Evolutionary conservation across 2,797 vertebrate species (phyloP).

Genomic region (Siniperca obscura): DNA sequence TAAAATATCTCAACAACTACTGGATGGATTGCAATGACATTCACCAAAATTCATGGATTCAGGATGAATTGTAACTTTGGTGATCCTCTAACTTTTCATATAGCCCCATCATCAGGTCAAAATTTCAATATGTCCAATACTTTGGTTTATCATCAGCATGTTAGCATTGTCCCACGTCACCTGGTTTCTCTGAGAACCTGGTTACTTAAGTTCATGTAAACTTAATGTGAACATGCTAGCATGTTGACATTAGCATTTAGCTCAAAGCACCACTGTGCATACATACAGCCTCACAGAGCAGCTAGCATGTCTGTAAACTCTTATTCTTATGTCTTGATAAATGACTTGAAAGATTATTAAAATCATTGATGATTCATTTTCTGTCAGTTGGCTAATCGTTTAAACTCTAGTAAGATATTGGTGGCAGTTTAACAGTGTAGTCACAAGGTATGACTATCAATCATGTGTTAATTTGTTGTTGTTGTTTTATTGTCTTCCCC

Average conservation of each 20-base stretch:
- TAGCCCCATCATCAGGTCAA: too few species aligned
- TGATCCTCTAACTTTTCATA: too few species aligned
- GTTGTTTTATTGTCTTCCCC: background rate
- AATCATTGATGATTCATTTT: background rate
- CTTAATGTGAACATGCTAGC: background rate
- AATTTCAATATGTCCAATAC: too few species aligned
- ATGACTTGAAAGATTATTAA: background rate
- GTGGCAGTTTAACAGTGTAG: background rate
- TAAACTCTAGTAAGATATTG: background rate
- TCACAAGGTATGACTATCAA: background rate
- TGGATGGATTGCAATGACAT: too few species aligned
- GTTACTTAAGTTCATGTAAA: too few species aligned
- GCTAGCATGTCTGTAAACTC: background rate
- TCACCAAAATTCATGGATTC: too few species aligned
- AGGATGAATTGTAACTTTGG: too few species aligned
- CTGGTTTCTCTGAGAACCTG: too few species aligned
- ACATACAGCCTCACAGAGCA: background rate
- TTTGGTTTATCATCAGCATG: too few species aligned
- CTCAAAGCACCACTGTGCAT: background rate
- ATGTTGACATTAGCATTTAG: background rate
- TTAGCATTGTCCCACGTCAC: too few species aligned
- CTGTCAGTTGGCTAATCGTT: background rate
- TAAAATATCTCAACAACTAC: too few species aligned
- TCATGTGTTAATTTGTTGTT: background rate
- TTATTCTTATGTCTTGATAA: background rate